Evolutionary conservation across 2,888 invertebrate species (phyloP).

Genomic region (Parnassius glacialis): DNA sequence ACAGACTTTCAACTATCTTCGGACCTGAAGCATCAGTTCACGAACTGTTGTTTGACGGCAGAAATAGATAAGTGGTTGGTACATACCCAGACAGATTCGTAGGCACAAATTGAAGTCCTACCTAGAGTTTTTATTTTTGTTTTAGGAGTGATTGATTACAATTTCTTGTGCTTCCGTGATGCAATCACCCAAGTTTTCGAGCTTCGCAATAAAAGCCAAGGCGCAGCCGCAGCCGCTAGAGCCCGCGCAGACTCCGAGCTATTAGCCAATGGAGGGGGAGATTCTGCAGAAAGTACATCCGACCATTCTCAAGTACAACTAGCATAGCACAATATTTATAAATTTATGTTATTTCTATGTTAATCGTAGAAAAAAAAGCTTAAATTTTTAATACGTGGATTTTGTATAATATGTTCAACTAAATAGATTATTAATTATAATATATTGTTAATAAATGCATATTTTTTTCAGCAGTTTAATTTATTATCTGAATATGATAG

Average conservation of each 20-base stretch:
- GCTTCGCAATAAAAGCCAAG: slow-evolving; percentile 86
- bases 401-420: slow-evolving; percentile 24
- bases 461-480: slow-evolving; percentile 20
- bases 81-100: too few relatives aligned
- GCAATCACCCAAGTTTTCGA: slow-evolving; percentile 98
- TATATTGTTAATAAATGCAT: slow-evolving; percentile 27
- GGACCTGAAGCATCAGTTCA: too few relatives aligned
- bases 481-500: background rate
- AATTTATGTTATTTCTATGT: slow-evolving; percentile 26
- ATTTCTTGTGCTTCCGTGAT: slow-evolving; percentile 97
- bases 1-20: too few relatives aligned
- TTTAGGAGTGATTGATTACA: slow-evolving; percentile 98
- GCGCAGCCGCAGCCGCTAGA: slow-evolving; percentile 50
- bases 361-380: slow-evolving; percentile 23
- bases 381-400: slow-evolving; percentile 21
- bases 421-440: slow-evolving; percentile 24
- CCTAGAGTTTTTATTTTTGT: slow-evolving; percentile 5
- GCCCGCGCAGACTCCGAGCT: slow-evolving; percentile 47
- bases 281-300: slow-evolving; percentile 60
- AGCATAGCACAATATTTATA: slow-evolving; percentile 52
- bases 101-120: too few relatives aligned
- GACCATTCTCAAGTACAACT: slow-evolving; percentile 54
- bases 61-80: too few relatives aligned
- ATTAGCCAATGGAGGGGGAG: slow-evolving; percentile 60
- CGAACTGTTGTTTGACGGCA: too few relatives aligned